Conservation (phyloP, 2,797 vertebrate species). For the Malurus splendens region DNA sequence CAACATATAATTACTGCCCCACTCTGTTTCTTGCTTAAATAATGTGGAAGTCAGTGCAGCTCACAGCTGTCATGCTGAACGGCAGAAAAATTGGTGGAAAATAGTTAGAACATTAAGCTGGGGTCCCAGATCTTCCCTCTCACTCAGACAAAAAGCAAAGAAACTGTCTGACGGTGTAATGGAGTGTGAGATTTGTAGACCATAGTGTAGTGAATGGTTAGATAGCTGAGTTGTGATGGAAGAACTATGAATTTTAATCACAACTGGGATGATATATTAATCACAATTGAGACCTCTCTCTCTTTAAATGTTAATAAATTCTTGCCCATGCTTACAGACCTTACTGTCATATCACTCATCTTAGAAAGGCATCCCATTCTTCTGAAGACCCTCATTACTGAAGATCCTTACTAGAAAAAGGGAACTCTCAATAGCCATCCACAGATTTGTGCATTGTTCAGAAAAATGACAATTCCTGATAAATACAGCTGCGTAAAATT, state of each 20-base stretch:
- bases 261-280: background rate
- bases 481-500: background rate
- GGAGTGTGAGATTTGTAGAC: background rate
- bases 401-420: background rate
- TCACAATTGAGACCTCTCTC: background rate
- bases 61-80: background rate
- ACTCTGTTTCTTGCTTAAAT: background rate
- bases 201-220: rapidly evolving
- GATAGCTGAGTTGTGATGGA: background rate
- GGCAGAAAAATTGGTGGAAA: background rate
- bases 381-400: background rate
- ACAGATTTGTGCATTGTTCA: background rate
- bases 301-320: background rate
- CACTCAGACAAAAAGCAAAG: background rate
- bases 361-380: background rate
- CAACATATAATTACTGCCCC: background rate
- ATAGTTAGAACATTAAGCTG: background rate
- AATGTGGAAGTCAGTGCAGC: background rate
- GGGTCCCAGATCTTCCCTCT: background rate
- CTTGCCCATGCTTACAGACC: background rate
- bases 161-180: background rate
- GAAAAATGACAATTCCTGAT: background rate
- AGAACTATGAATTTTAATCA: background rate
- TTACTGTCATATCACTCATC: background rate
- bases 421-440: background rate